Evolutionary conservation across 2,113 vertebrate genomes (phyloP).

Genomic region (Lepus americanus): DNA sequence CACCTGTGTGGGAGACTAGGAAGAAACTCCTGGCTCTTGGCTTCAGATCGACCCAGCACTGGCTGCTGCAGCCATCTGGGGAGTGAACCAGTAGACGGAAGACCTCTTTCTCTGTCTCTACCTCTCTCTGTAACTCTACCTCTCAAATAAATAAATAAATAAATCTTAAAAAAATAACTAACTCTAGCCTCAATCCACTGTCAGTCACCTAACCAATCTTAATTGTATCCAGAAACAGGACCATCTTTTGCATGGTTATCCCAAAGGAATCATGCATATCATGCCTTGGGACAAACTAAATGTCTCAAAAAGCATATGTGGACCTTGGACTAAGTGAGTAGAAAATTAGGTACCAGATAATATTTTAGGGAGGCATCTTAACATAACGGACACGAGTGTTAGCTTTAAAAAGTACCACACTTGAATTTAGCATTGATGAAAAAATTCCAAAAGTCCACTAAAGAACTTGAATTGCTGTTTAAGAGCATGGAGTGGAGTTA

Average conservation of each 20-base stretch:
- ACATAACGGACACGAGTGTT: not conserved
- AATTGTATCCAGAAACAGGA: not conserved
- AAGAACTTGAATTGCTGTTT: not conserved
- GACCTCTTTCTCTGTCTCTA: too few relatives aligned
- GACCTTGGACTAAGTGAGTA: constrained; percentile 6
- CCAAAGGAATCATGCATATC: not conserved
- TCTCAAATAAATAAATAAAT: too few relatives aligned
- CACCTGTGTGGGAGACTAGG: too few relatives aligned
- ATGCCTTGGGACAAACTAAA: not conserved
- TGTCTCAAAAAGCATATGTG: not conserved
- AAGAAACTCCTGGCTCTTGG: too few relatives aligned
- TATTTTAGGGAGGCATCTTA: not conserved
- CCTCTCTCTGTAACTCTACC: too few relatives aligned
- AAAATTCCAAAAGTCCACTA: constrained; percentile 37
- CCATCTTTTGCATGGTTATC: not conserved
- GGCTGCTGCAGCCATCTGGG: too few relatives aligned
- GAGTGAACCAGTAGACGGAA: too few relatives aligned
- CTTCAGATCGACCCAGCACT: too few relatives aligned
- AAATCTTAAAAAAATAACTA: not conserved
- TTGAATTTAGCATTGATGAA: constrained; percentile 18
- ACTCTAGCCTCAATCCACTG: not conserved
- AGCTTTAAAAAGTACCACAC: not conserved
- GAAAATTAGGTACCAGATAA: constrained; percentile 40
- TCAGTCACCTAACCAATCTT: not conserved
- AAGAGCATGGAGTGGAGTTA: not conserved